phyloP scores from a whole-genome alignment of 1,140 invertebrate species.

The Tenebrio molitor region DNA sequence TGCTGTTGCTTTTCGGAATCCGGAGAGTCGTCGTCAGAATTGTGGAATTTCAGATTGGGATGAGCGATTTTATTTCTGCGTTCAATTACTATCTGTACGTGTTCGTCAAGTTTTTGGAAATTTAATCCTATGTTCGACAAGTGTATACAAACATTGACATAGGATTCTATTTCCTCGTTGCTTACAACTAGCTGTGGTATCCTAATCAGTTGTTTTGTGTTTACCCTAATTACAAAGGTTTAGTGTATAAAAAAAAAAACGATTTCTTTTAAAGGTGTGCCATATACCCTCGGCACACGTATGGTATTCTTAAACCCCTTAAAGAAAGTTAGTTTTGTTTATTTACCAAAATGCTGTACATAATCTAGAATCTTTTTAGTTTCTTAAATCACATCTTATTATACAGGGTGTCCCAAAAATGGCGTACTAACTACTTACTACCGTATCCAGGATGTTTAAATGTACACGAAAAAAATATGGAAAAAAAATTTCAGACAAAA shows the following conservation, averaged over 20 bases:
- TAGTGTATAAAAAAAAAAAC: not conserved
- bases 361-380: constrained; percentile 2
- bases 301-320: not conserved
- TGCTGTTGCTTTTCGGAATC: not conserved
- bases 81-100: not conserved
- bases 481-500: too few species aligned
- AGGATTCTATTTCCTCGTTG: not conserved
- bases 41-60: not conserved
- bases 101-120: not conserved
- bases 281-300: not conserved
- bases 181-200: not conserved
- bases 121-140: not conserved
- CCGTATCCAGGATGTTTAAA: too few species aligned
- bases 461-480: too few species aligned
- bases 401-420: too few species aligned
- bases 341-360: constrained; percentile 1
- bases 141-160: not conserved
- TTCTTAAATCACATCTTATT: constrained; percentile 8
- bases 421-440: too few species aligned
- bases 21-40: not conserved
- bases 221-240: not conserved
- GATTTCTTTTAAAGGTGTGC: not conserved
- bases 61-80: not conserved
- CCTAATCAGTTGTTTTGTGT: not conserved
- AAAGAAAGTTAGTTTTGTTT: constrained; percentile 1